A percentile compares a stretch with the other conserved stretches of the same genome.
These are phyloP conservation scores for Teinopalpus imperialis DNA, from an alignment of 2,888 invertebrate genomes.

Conservation along the genomic window DNA sequence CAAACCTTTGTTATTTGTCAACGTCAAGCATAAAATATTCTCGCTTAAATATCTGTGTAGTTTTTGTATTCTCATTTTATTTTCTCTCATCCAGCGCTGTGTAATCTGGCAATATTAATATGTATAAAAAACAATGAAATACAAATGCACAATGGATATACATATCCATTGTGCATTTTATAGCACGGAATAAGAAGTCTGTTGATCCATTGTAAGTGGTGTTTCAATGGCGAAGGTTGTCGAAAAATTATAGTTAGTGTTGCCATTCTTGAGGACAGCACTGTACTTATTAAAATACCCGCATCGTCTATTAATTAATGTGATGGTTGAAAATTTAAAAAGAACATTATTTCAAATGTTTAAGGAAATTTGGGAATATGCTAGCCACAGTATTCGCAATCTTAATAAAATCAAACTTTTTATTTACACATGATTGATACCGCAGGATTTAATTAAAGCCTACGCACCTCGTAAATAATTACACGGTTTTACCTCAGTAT, in stretches of 20 bases:
- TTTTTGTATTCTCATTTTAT: conserved; percentile 10
- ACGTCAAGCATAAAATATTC: conserved; percentile 16
- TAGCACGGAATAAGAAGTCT: conserved; percentile 8
- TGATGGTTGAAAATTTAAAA: no score
- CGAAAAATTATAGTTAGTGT: not conserved
- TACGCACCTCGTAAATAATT: no score
- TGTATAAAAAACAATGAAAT: conserved; percentile 14
- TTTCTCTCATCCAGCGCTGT: conserved; percentile 8
- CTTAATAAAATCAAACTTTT: no score
- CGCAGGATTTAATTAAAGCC: no score
- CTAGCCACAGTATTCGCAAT: no score
- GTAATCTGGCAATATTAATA: conserved; percentile 15
- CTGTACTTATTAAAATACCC: no score
- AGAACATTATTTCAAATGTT: no score
- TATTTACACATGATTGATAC: no score
- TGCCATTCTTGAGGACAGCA: no score
- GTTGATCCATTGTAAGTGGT: conserved; percentile 9
- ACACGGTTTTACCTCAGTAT: no score
- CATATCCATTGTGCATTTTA: conserved; percentile 10
- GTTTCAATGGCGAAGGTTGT: conserved; percentile 8
- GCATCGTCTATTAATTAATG: no score
- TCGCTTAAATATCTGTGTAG: conserved; percentile 5
- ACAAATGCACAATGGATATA: not conserved
- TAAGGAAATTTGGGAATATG: no score
- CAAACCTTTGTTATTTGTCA: conserved; percentile 15